Conservation (phyloP, 1,140 invertebrate genomes). For the Lepidostoma basale region DNA sequence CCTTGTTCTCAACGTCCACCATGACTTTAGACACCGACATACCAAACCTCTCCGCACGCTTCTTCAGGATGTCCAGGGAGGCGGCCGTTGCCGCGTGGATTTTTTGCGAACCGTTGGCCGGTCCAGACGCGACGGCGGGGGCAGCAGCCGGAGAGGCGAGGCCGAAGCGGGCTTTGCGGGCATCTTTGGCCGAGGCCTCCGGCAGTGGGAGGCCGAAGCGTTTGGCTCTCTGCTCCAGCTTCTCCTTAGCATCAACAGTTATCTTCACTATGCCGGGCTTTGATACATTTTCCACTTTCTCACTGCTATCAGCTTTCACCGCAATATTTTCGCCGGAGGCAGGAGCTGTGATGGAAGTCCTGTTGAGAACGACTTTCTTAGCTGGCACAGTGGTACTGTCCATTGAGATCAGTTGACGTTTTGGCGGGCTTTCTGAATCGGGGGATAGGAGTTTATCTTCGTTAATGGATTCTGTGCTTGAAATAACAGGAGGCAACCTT, state of each 20-base stretch:
- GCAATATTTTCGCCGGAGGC: background rate
- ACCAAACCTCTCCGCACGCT: slow-evolving; percentile 78
- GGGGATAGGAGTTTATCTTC: slow-evolving; percentile 37
- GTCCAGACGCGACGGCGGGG: slow-evolving; percentile 63
- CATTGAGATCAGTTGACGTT: slow-evolving; percentile 29
- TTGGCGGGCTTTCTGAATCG: slow-evolving; percentile 7
- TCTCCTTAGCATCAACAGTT: slow-evolving; percentile 69
- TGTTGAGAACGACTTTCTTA: slow-evolving; percentile 65
- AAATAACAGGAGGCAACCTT: slow-evolving; percentile 9
- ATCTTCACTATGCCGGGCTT: slow-evolving; percentile 60
- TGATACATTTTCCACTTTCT: slow-evolving; percentile 44
- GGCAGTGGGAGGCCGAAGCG: slow-evolving; percentile 74
- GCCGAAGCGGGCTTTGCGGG: slow-evolving; percentile 70
- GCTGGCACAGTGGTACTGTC: slow-evolving; percentile 53
- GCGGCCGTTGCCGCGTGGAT: slow-evolving; percentile 55
- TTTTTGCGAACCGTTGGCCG: slow-evolving; percentile 42
- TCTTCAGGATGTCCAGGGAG: slow-evolving; percentile 70
- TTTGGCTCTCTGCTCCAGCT: slow-evolving; percentile 77
- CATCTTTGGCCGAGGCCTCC: slow-evolving; percentile 67
- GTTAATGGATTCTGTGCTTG: slow-evolving; percentile 3
- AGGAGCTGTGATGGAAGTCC: slow-evolving; percentile 63
- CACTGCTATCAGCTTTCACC: slow-evolving; percentile 35
- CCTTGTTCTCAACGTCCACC: slow-evolving; percentile 69
- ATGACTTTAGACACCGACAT: slow-evolving; percentile 71
- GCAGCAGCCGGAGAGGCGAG: slow-evolving; percentile 62